These are phyloP conservation scores for Hyperoodon ampullatus DNA, from an alignment of 2,113 vertebrate genomes.

Conservation along the genomic window DNA sequence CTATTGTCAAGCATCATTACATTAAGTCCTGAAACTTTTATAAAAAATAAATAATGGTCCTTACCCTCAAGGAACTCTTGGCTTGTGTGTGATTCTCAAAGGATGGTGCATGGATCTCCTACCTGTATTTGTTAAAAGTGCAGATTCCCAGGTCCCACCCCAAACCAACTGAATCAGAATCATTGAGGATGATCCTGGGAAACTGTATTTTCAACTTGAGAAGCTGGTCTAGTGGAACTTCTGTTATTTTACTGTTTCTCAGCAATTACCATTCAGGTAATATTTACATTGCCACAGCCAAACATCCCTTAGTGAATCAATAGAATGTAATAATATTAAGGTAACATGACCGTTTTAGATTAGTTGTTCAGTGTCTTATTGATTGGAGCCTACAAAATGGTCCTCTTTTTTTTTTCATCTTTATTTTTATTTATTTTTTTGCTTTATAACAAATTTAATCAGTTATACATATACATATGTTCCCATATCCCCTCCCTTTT, in stretches of 20 bases:
- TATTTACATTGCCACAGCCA: neutral
- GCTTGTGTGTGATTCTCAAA: slow-evolving; percentile 20
- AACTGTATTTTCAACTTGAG: slow-evolving; percentile 35
- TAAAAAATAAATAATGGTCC: neutral
- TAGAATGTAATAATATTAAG: slow-evolving; percentile 28
- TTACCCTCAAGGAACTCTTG: slow-evolving; percentile 34
- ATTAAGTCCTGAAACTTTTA: neutral
- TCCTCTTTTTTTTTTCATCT: too few species aligned
- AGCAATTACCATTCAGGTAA: slow-evolving; percentile 1
- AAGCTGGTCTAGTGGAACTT: neutral
- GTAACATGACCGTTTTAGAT: neutral
- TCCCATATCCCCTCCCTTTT: too few species aligned
- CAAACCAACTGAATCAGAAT: slow-evolving; percentile 28
- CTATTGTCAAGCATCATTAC: neutral
- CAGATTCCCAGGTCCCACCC: neutral
- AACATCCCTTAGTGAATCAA: neutral
- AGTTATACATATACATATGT: too few species aligned
- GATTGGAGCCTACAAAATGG: neutral
- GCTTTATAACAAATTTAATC: too few species aligned
- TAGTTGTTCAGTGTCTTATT: neutral
- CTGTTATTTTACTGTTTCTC: slow-evolving; percentile 21
- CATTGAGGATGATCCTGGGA: neutral
- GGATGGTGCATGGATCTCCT: neutral
- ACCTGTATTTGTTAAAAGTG: neutral
- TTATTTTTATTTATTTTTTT: too few species aligned